Evolutionary conservation across 30 jellyfish, hydroid and myxozoan genomes (phyloP).

Genomic region (Aurelia aurita): DNA sequence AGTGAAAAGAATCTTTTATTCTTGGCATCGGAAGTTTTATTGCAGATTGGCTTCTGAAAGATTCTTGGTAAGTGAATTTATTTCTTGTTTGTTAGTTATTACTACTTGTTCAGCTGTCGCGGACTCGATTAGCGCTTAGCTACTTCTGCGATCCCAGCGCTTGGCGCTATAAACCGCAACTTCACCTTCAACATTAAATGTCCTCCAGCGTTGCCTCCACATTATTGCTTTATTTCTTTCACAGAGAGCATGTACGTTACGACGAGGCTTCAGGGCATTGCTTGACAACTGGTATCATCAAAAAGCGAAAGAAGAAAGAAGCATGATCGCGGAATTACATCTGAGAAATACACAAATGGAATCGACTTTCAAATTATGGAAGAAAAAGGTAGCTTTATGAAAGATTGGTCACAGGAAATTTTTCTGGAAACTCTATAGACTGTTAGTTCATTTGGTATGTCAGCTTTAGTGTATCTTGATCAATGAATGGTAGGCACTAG

Average conservation of each 20-base stretch:
- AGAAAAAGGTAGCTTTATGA: constrained; percentile 13
- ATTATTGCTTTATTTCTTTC: background rate
- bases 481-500: no score
- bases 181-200: no score
- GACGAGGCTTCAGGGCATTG: constrained; percentile 24
- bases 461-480: no score
- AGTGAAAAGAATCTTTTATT: constrained; percentile 11
- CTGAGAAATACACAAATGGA: constrained; percentile 18
- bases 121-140: no score
- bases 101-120: no score
- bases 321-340: constrained; percentile 45
- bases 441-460: no score
- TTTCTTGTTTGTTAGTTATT: no score
- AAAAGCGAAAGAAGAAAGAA: constrained; percentile 23
- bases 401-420: no score
- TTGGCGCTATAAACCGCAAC: no score
- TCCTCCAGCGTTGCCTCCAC: background rate
- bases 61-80: constrained; percentile 28
- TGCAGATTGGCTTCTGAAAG: constrained; percentile 51
- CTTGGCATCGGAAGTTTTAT: constrained; percentile 63
- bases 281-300: background rate
- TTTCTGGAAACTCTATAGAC: no score
- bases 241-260: constrained; percentile 28
- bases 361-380: constrained; percentile 31
- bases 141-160: no score